A percentile compares a stretch with the other conserved stretches of the same genome.
Evolutionary conservation across 2,797 vertebrate species (phyloP).

Genomic region (Melanotaenia trifasciata): DNA sequence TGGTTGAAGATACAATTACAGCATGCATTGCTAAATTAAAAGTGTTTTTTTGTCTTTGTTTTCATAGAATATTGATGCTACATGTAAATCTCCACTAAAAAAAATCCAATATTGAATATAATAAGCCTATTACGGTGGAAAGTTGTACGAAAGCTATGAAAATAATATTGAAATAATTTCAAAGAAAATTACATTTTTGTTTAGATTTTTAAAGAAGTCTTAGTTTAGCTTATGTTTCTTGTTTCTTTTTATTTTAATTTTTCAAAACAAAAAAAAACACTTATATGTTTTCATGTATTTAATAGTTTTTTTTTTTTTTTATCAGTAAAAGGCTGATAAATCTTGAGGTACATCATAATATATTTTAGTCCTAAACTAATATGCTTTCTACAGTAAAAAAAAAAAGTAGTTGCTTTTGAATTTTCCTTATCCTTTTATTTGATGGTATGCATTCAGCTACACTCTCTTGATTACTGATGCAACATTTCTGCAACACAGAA

Average conservation of each 20-base stretch:
- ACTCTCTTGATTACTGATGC: slow-evolving; percentile 61
- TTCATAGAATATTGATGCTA: neutral
- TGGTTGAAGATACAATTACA: neutral
- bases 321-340: neutral
- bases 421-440: slow-evolving; percentile 34
- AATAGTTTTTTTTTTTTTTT: neutral
- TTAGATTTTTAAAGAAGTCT: neutral
- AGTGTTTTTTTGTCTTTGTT: neutral
- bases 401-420: neutral
- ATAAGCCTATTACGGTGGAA: neutral
- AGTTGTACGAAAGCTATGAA: neutral
- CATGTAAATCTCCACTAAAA: neutral
- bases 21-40: neutral
- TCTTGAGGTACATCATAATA: neutral
- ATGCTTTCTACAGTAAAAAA: neutral
- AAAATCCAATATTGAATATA: neutral
- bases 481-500: slow-evolving; percentile 62
- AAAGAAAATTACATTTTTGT: neutral
- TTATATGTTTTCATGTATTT: too few relatives aligned
- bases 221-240: neutral
- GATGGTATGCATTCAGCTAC: slow-evolving; percentile 33
- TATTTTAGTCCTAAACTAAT: neutral
- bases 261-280: too few relatives aligned
- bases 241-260: neutral
- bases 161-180: neutral